Base-by-base conservation (phyloP, 2,113 vertebrate genomes). In the Callipepla squamata region DNA sequence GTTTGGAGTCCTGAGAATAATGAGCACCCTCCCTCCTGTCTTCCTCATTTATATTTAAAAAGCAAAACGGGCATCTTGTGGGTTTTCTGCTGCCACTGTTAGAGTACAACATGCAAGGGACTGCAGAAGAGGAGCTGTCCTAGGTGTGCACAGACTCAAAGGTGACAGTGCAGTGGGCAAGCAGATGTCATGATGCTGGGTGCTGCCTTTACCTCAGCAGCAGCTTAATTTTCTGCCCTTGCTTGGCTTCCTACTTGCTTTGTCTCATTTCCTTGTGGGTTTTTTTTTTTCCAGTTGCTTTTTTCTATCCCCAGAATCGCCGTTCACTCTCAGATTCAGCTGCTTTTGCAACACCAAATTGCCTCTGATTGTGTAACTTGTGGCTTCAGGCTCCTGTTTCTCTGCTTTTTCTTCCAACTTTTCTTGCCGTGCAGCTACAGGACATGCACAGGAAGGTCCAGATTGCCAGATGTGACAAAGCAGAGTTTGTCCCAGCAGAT, bases 1-100 rank as follows among this genome's bases (percentile, higher is more conserved):
- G 16, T 67, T 69, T 50, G n/a, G 57, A 90, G 36, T 80, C 50
- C 34, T 70, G 79, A 91, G 82, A 85, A 77, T 67, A 94, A 44
- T 67, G 44, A 85, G 12, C 50, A 87, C 21, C 23, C 9, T 77
- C 50, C 36, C 45, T 65, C 63, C 50, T 69, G 26, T 79, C 40
- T 26, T 73, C 7, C 32, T 77, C 36, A 28, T 62, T 59, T 5
- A 2, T 67, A 58, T 30, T 53, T 85, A 62, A 77, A 87, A 73
- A 69, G 13, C 40, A 69, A n/a, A 82, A 45, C 0, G 0, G 6
- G 12, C 47, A 57, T 30, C 48, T 44, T 7, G 57, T 44, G 15
- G 0, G 34, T 91, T 70, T 90, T 55, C 67, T 83, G 45, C 40
- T 74, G 2, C 13, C 34, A 87, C 50, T 83, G 5, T 38, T 67